Percentiles rank a stretch among this genome's conserved stretches.
Conservation (phyloP, 2,113 vertebrate species). For the Nibea albiflora region DNA sequence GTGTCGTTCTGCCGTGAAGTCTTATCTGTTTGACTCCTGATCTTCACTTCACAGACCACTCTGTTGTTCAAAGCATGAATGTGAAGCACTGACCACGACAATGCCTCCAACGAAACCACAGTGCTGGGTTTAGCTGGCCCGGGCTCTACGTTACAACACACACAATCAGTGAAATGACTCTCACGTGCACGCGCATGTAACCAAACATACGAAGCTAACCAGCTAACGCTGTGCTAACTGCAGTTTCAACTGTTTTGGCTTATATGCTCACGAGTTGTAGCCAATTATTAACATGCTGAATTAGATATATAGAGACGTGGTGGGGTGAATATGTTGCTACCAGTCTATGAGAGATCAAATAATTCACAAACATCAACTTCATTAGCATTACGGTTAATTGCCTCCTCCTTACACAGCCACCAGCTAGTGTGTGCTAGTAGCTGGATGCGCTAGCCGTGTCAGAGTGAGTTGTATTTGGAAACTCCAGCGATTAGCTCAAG, state of each 20-base stretch:
- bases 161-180: slow-evolving; percentile 5
- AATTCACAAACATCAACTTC: too few species aligned
- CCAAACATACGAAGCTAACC: slow-evolving; percentile 33
- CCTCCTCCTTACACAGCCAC: neutral
- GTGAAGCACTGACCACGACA: neutral
- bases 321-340: accelerated
- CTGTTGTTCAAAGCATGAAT: neutral
- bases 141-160: neutral
- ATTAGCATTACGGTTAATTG: neutral
- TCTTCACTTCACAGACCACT: too few species aligned
- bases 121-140: neutral
- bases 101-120: too few species aligned
- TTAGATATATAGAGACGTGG: accelerated
- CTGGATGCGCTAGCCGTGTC: neutral
- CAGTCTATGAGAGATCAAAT: accelerated
- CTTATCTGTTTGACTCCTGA: neutral
- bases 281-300: accelerated
- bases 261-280: neutral
- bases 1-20: accelerated
- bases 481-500: accelerated
- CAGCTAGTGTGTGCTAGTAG: neutral
- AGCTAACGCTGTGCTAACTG: slow-evolving; percentile 13
- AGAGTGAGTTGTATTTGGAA: too few species aligned
- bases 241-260: neutral
- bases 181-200: slow-evolving; percentile 39